Evolutionary conservation across 2,113 vertebrate species (phyloP).

Genomic region (Bagarius yarrelli): DNA sequence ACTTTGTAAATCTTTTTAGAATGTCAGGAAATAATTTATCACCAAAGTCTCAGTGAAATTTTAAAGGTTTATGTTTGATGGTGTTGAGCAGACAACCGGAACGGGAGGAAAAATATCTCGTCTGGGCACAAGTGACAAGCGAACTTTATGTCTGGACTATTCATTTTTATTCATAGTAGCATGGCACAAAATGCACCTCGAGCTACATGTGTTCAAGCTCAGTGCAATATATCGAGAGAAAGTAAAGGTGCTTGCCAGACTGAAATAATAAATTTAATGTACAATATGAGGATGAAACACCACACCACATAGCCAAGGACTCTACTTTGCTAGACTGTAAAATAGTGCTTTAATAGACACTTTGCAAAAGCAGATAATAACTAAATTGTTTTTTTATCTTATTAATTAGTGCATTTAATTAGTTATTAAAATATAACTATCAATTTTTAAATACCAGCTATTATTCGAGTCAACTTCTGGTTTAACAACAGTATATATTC

Average conservation of each 20-base stretch:
- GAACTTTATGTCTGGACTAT: slow-evolving; percentile 1
- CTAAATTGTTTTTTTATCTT: not conserved
- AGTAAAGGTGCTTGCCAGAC: not conserved
- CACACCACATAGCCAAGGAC: not conserved
- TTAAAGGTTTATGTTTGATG: not conserved
- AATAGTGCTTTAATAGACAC: not conserved
- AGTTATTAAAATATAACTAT: too few relatives aligned
- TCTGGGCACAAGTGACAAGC: not conserved
- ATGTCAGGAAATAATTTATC: not conserved
- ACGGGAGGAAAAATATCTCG: not conserved
- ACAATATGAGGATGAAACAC: not conserved
- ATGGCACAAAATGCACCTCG: not conserved
- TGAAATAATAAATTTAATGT: not conserved
- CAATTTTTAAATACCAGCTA: too few relatives aligned
- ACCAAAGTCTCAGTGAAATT: not conserved
- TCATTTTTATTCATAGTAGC: slow-evolving; percentile 3
- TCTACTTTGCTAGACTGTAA: not conserved
- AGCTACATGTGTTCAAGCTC: not conserved
- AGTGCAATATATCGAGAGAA: not conserved
- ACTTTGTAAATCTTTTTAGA: not conserved
- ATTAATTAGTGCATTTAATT: too few relatives aligned
- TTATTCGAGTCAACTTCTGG: too few relatives aligned
- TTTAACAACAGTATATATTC: too few relatives aligned
- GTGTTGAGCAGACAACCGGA: not conserved
- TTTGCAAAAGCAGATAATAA: not conserved